Conservation (phyloP, 2,888 invertebrate genomes). For the Cryptocephalus moraei region DNA sequence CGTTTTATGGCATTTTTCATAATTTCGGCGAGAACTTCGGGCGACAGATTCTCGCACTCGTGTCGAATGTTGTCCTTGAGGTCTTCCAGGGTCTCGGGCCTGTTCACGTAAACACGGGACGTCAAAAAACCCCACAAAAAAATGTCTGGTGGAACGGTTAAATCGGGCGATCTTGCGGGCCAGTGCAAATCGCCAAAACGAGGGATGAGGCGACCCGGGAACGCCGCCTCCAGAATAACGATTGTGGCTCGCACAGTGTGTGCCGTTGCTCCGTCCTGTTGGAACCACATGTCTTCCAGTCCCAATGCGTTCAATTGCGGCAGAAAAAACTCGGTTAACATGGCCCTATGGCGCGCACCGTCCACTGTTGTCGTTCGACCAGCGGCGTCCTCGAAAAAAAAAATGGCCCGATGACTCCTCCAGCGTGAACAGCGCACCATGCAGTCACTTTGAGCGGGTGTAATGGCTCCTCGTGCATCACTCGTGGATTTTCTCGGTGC, state of each 20-base stretch:
- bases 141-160: slow-evolving; percentile 4
- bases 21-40: slow-evolving; percentile 12
- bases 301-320: slow-evolving; percentile 2
- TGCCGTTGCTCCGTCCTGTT: slow-evolving; percentile 1
- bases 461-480: slow-evolving; percentile 1
- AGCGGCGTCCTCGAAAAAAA: slow-evolving; percentile 2
- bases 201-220: background rate
- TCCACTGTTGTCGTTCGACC: background rate
- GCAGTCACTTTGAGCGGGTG: slow-evolving; percentile 1
- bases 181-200: slow-evolving; percentile 12
- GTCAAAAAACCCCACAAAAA: slow-evolving; percentile 12
- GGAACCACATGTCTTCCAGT: slow-evolving; percentile 1
- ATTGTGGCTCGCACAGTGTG: background rate
- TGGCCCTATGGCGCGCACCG: slow-evolving; percentile 1
- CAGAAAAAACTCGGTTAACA: background rate
- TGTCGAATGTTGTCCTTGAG: slow-evolving; percentile 13
- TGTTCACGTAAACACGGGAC: slow-evolving; percentile 11
- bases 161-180: slow-evolving; percentile 14
- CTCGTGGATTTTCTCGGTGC: slow-evolving; percentile 2
- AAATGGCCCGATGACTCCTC: background rate
- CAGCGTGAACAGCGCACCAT: slow-evolving; percentile 1
- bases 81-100: slow-evolving; percentile 11
- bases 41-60: slow-evolving; percentile 11
- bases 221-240: background rate
- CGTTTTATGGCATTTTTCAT: slow-evolving; percentile 9